These are phyloP conservation scores for Callocephalon fimbriatum DNA, from an alignment of 2,113 vertebrate genomes.

Conservation along the genomic window DNA sequence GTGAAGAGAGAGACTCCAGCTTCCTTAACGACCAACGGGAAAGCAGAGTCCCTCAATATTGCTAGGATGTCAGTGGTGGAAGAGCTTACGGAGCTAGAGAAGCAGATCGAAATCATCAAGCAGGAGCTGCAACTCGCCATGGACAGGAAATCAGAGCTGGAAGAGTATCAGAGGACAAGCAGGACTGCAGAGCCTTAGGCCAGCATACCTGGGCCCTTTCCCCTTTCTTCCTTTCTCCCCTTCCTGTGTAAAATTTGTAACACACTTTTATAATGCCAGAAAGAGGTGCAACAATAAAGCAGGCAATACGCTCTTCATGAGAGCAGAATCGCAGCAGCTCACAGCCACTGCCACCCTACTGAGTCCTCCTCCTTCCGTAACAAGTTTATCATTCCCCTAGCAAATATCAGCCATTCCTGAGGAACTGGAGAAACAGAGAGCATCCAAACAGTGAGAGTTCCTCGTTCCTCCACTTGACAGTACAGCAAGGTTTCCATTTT, in stretches of 20 bases:
- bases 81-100: constrained; percentile 92
- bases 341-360: constrained; percentile 12
- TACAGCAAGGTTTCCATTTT: constrained; percentile 52
- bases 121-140: constrained; percentile 92
- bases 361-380: constrained; percentile 44
- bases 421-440: constrained; percentile 5
- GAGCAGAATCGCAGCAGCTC: constrained; percentile 13
- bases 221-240: not conserved
- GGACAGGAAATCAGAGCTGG: constrained; percentile 92
- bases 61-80: constrained; percentile 83
- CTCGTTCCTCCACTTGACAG: constrained; percentile 34
- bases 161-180: constrained; percentile 89
- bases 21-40: constrained; percentile 87
- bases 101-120: constrained; percentile 91
- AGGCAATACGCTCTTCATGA: constrained; percentile 15
- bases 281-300: constrained; percentile 7
- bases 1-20: constrained; percentile 79
- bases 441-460: not conserved
- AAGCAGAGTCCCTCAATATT: constrained; percentile 82
- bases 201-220: not conserved
- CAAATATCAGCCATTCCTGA: constrained; percentile 11
- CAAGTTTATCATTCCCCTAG: constrained; percentile 3
- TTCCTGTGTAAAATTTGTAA: constrained; percentile 54
- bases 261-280: constrained; percentile 66
- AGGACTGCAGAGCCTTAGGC: constrained; percentile 78